phyloP scores from a whole-genome alignment of 2,797 vertebrate genomes.

The Neopelma chrysocephalum region DNA sequence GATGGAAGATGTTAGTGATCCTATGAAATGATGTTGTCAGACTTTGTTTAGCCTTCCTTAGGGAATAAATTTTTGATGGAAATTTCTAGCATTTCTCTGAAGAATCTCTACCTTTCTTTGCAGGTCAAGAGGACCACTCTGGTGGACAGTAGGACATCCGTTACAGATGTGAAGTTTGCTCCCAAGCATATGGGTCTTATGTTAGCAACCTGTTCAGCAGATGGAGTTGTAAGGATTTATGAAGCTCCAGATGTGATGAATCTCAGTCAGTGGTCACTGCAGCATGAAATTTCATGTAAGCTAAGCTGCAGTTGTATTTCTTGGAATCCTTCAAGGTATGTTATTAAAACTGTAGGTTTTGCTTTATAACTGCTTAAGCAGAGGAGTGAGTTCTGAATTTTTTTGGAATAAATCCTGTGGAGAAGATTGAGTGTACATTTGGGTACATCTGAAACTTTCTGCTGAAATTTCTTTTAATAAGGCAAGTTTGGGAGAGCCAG shows the following conservation, averaged over 20 bases:
- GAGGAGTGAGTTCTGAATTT: background rate
- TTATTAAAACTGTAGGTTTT: background rate
- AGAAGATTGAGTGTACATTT: background rate
- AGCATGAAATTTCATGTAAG: constrained; percentile 97
- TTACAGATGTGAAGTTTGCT: constrained; percentile 98
- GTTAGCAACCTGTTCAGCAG: constrained; percentile 95
- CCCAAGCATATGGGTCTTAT: constrained; percentile 99
- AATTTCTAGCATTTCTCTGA: background rate
- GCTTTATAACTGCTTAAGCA: background rate
- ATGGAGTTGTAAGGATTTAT: constrained; percentile 95
- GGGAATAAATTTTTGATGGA: background rate
- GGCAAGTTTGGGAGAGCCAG: background rate
- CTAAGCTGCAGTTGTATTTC: constrained; percentile 98
- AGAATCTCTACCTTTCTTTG: background rate
- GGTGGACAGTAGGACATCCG: constrained; percentile 96
- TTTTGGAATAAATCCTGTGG: background rate
- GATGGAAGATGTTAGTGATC: background rate
- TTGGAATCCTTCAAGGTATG: constrained; percentile 98
- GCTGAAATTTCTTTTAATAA: background rate
- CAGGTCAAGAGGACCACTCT: constrained; percentile 98
- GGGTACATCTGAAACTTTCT: background rate
- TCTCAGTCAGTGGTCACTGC: constrained; percentile 96
- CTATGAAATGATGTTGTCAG: background rate
- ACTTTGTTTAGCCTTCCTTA: background rate
- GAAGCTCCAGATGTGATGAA: constrained; percentile 99